Evolutionary conservation across 2,888 invertebrate species (phyloP), one percentile per base, ranked within the genome.

Genomic region (Drosophila fulvimacula): DNA sequence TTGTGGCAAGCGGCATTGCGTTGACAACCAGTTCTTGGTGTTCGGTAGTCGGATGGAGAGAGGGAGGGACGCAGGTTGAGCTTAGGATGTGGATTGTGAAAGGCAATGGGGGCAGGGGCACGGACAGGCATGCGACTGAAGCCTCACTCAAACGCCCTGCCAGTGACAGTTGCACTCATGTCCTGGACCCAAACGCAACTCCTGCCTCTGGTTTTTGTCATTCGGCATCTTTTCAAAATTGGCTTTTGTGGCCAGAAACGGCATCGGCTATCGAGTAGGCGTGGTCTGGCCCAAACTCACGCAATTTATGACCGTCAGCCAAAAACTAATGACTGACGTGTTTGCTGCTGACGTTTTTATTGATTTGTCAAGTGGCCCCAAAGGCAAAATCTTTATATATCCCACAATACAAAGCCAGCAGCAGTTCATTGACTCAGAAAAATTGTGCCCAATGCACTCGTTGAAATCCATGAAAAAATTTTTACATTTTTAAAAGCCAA

Each of bases 301-400:
- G 15, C 49, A 76, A 59, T 70, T 78, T 78, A 66, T 74, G 66
- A 64, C 56, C 42, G 56, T 51, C 42, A 49, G 55, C 61, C 63
- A 69, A 85, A 55, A 32, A n/a, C 69, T 85, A 85, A 85, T 82
- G 83, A 87, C 66, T 58, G 63, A 67, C 76, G 60, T 72, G 77
- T 70, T 82, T 84, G 82, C 48, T 57, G 56, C 55, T 77, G 85
- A 77, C 75, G 42, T 71, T 79, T 87, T 87, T 83, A 83, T 83
- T 82, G 82, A 84, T 82, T 87, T 84, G 55, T 69, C 68, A 71
- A 71, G 71, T 64, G 70, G 7, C 19, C 24, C 5, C 24, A 34
- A 27, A 48, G n/a, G 24, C 17, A 11, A 38, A 67, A 27, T 21
- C 56, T 60, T 34, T 24, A 24, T 32, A 49, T 41, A 13, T 59